Conservation (phyloP, 2,113 vertebrate genomes). For the Budorcas taxicolor region DNA sequence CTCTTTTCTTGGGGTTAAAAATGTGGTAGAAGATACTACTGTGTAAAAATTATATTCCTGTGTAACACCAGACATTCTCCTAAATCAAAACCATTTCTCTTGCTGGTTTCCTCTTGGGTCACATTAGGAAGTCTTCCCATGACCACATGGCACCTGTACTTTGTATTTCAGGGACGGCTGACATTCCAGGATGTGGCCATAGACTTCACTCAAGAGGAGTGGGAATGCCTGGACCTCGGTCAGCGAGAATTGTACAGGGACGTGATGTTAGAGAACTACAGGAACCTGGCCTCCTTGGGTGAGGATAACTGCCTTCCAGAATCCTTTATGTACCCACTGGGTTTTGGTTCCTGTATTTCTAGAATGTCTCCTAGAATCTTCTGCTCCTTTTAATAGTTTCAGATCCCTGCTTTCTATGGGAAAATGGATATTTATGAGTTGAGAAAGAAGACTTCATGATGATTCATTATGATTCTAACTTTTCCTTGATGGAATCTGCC, state of each 20-base stretch:
- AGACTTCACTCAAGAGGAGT: background rate
- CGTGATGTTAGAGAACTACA: background rate
- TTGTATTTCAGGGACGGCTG: background rate
- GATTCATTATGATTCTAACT: background rate
- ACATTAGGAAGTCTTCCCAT: background rate
- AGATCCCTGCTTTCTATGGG: background rate
- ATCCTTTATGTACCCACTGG: rapidly evolving
- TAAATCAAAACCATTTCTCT: background rate
- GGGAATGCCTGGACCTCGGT: background rate
- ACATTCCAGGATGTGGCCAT: constrained; percentile 2
- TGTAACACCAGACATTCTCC: background rate
- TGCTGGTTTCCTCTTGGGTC: background rate
- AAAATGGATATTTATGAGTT: background rate
- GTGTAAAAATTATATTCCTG: background rate
- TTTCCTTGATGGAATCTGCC: background rate
- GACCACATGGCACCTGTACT: background rate
- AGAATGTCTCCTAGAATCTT: background rate
- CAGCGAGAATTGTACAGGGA: background rate
- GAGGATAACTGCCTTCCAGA: background rate
- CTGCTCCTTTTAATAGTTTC: background rate
- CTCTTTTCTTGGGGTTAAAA: background rate
- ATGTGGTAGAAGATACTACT: background rate
- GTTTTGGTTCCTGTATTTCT: background rate
- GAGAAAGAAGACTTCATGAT: background rate
- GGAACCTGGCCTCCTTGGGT: background rate